Percentiles rank a stretch among this genome's conserved stretches.
phyloP scores from a whole-genome alignment of 2,113 vertebrate genomes.

The Piprites chloris region DNA sequence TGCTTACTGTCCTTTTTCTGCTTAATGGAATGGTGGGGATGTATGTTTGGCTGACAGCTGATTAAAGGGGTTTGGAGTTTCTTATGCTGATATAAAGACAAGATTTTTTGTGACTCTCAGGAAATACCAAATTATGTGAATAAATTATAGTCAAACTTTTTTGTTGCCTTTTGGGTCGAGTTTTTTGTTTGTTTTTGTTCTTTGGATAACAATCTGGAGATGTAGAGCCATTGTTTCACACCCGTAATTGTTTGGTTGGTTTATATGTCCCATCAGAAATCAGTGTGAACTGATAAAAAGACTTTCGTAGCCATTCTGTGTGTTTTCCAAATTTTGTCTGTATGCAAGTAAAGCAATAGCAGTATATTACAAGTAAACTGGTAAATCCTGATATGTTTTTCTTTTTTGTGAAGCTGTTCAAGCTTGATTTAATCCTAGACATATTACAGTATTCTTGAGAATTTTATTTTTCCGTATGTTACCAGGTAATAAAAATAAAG shows the following conservation, averaged over 20 bases:
- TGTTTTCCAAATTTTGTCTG: neutral
- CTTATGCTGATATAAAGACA: neutral
- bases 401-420: neutral
- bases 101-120: neutral
- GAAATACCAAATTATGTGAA: neutral
- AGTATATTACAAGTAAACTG: neutral
- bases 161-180: neutral
- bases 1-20: neutral
- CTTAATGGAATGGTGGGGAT: neutral
- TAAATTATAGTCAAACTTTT: neutral
- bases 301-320: neutral
- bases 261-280: neutral
- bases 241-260: neutral
- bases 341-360: neutral
- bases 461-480: neutral
- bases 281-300: neutral
- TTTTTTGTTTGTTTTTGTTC: neutral
- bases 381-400: neutral
- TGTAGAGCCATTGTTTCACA: neutral
- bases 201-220: neutral
- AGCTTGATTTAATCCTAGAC: neutral
- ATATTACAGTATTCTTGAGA: neutral
- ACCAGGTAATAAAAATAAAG: neutral
- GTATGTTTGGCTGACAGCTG: neutral
- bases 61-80: neutral